phyloP scores from a whole-genome alignment of 2,113 vertebrate genomes.

The Thalassoma bifasciatum region DNA sequence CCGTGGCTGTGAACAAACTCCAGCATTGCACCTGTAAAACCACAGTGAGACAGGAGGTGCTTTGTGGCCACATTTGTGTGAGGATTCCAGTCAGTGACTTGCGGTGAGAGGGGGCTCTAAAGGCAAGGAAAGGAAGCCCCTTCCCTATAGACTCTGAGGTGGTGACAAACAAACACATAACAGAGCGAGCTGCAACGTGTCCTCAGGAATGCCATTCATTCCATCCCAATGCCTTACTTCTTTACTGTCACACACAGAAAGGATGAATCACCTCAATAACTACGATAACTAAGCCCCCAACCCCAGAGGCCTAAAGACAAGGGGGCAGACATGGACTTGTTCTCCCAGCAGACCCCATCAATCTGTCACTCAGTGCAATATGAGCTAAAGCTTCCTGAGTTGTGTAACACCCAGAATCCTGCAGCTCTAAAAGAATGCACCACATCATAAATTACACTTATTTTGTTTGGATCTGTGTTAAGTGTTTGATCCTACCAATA shows the following conservation, averaged over 20 bases:
- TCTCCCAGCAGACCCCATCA: slow-evolving; percentile 34
- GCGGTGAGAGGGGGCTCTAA: slow-evolving; percentile 30
- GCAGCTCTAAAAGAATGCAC: not conserved
- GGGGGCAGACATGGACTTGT: slow-evolving; percentile 44
- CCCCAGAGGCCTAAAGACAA: slow-evolving; percentile 50
- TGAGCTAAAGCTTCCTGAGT: slow-evolving; percentile 52
- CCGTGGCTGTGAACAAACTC: slow-evolving; percentile 31
- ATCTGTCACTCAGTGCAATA: slow-evolving; percentile 48
- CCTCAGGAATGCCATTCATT: slow-evolving; percentile 75
- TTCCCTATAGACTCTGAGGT: slow-evolving; percentile 39
- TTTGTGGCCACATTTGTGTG: slow-evolving; percentile 52
- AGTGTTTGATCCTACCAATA: not conserved
- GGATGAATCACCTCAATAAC: slow-evolving; percentile 70
- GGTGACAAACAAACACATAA: slow-evolving; percentile 58
- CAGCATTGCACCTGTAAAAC: slow-evolving; percentile 28
- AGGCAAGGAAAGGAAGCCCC: slow-evolving; percentile 6
- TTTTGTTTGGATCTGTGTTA: slow-evolving; percentile 13
- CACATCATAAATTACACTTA: not conserved
- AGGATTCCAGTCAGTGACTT: slow-evolving; percentile 57
- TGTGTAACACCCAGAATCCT: slow-evolving; percentile 31
- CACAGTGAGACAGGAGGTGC: not conserved
- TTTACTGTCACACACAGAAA: slow-evolving; percentile 11
- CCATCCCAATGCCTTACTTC: slow-evolving; percentile 26
- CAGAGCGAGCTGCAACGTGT: slow-evolving; percentile 70
- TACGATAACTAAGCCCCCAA: slow-evolving; percentile 27